Evolutionary conservation across 2,797 vertebrate genomes (phyloP).

Genomic region (Rhabdomys pumilio): DNA sequence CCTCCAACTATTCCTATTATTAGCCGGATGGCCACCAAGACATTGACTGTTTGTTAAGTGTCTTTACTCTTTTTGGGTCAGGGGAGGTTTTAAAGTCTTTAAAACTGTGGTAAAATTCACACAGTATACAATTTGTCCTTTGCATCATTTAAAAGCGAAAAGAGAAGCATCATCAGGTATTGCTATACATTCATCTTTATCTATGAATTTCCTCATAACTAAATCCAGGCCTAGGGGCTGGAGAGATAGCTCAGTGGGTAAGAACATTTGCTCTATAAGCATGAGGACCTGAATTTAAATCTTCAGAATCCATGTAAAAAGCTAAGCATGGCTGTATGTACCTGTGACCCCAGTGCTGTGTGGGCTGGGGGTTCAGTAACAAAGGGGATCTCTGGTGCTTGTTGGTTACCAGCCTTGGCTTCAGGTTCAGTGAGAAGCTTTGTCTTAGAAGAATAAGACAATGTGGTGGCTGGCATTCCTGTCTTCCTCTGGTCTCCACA

Average conservation of each 20-base stretch:
- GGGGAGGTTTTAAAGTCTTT: not conserved
- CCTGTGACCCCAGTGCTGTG: not conserved
- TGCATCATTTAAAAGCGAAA: not conserved
- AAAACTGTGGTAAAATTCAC: not conserved
- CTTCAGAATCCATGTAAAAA: not conserved
- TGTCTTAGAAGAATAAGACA: not conserved
- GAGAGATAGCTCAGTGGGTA: not conserved
- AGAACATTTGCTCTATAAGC: not conserved
- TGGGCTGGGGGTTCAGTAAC: not conserved
- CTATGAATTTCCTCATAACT: not conserved
- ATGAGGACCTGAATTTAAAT: not conserved
- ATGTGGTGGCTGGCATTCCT: not conserved
- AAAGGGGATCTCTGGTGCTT: not conserved
- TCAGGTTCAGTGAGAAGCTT: not conserved
- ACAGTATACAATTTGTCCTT: not conserved
- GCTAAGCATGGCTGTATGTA: not conserved
- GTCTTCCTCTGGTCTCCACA: too few species aligned
- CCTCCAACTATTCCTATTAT: not conserved
- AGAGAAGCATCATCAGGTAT: not conserved
- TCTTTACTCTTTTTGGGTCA: not conserved
- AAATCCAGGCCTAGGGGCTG: not conserved
- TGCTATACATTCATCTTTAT: rapidly evolving
- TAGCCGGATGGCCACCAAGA: not conserved
- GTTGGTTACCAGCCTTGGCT: not conserved
- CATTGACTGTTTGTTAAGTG: not conserved